Conservation (phyloP, 2,888 invertebrate genomes). For the Epiblema foenella region DNA sequence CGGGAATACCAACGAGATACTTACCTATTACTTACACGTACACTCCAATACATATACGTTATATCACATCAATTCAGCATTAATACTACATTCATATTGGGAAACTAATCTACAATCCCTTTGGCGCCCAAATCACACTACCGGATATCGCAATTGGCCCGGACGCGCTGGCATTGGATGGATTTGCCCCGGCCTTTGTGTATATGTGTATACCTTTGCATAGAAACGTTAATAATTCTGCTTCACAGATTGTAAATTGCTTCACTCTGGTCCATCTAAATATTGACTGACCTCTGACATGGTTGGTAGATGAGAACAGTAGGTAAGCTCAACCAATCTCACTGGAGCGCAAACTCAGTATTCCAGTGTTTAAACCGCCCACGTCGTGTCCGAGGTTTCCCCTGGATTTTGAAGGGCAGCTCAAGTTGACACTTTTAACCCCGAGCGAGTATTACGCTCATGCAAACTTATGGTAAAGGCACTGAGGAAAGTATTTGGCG, state of each 20-base stretch:
- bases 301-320: slow-evolving; percentile 45
- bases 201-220: slow-evolving; percentile 58
- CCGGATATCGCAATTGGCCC: slow-evolving; percentile 9
- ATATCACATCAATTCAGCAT: not conserved
- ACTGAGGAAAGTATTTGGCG: too few relatives aligned
- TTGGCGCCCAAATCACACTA: slow-evolving; percentile 23
- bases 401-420: too few relatives aligned
- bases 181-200: slow-evolving; percentile 52
- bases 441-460: too few relatives aligned
- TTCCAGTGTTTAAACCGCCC: too few relatives aligned
- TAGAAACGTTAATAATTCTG: slow-evolving; percentile 54
- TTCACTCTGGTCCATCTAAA: slow-evolving; percentile 57
- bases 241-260: slow-evolving; percentile 66
- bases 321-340: too few relatives aligned
- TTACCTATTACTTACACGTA: not conserved
- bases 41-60: not conserved
- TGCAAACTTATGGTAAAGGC: too few relatives aligned
- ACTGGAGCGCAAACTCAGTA: too few relatives aligned
- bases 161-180: slow-evolving; percentile 46
- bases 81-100: slow-evolving; percentile 20
- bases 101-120: slow-evolving; percentile 31
- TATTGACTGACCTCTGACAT: slow-evolving; percentile 53
- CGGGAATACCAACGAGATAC: not conserved
- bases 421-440: too few relatives aligned
- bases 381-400: too few relatives aligned